Evolutionary conservation across 2,888 invertebrate genomes (phyloP), one percentile per base, ranked within the genome.

Genomic region (Camponotus fellah): DNA sequence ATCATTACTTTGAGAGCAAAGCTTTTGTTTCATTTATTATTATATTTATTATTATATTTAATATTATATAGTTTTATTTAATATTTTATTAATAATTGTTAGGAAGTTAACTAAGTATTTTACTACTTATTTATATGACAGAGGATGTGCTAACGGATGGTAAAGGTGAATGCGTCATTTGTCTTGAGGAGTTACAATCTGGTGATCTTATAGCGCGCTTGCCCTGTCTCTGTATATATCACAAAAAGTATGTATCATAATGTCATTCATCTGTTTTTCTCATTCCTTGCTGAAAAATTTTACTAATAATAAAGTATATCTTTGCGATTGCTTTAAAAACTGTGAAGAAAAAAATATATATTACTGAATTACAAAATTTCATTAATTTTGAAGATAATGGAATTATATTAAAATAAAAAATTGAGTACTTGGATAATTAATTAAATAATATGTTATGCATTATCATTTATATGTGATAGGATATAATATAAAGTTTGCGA

Each of bases 181-280:
- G 99, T 96, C 97, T 99, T 95, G 99, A 99, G 95, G 99, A 99
- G 95, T 97, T 99, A 95, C 97, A 97, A 94, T 97, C 98, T 94
- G 99, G 99, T 86, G 98, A 99, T 96, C 98, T 98, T 93, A 99
- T 99, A 95, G 99, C 99, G 93, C 97, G 99, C 95, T 97, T 99
- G 95, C 99, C 99, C 94, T 99, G 99, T 96, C 97, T 99, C 94
- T 99, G 99, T 97, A 98, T 99, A 96, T 99, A 99, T 96, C 99
- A 99, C 96, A 99, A 99, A 96, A 97, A 97, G 99, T 99, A 95
- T 96, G 95, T 94, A 82, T 49, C 1, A 76, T 17, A 2, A 21
- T 69, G 3, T 0, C 0, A 71, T 49, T 56, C 53, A 34, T 65
- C 2, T 66, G 1, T 83, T 14, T 3, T 58, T 34, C 65, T 60